Base-by-base conservation (phyloP, 1,140 invertebrate genomes). In the Leptinotarsa undecemlineata region DNA sequence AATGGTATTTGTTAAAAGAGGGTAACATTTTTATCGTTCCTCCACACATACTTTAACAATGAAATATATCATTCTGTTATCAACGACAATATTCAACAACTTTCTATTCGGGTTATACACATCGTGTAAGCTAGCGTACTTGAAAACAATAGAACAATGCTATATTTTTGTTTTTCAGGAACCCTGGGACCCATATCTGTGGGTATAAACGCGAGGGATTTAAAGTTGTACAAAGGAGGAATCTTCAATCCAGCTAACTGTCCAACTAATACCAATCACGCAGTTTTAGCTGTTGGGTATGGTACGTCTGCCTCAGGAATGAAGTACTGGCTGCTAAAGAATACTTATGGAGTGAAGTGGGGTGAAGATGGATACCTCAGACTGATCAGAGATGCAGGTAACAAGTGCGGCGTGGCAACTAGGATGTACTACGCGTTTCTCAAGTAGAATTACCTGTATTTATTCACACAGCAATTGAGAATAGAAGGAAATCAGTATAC, bases 251-350 rank as follows among this genome's bases (percentile, higher is more conserved):
- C 73, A 20, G 26, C 17, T 8, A 33, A 51, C 6, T 80, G 79
- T 33, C 26, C 51, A 4, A n/a, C 57, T 1, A 20, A 67, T 19
- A 20, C 76, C 48, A 94, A 98, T 85, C 96, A 98, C 83, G 96
- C 95, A 77, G 97, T 96, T 6, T 83, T 96, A 4, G 89, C 90
- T 74, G 93, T 96, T 68, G 95, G 95, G 48, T 96, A 95, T 85
- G 33, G 17, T 23, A 33, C 26, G 26, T 33, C 26, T 33, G 6
- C 5, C 26, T 33, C 26, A 33, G 68, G 3, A 79, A 80, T 69
- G 0, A 86, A 85, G 70, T 86, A 84, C 83, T 57, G 48, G 48
- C 83, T 86, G 14, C 83, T 87, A 61, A 87, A 87, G 77, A 86
- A 87, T 77, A 85, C 85, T 1, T 91, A 89, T 89, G 87, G 88